Base-by-base conservation (phyloP, 2,113 vertebrate species). In the Leptodactylus fuscus region DNA sequence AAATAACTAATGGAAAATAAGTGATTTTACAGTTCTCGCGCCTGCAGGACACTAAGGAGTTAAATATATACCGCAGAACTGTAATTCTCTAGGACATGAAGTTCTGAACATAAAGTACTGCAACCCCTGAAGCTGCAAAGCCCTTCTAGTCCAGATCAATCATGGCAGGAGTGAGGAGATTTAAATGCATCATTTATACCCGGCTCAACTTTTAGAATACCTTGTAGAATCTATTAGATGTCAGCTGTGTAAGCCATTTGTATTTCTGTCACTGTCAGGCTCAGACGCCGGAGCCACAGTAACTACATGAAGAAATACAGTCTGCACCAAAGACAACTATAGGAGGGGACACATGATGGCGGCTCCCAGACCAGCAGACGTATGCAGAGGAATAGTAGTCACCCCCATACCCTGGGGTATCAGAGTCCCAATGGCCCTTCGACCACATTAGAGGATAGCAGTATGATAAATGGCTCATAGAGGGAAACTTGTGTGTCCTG, bases 181-280 rank as follows among this genome's bases (percentile, higher is more conserved):
- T 85, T 77, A 78, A 85, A 78, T 85, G 74, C 83, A 85, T 85
- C 75, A 85, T 85, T 85, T 85, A 80, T 80, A 58, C 15, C 60
- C n/a, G 27, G 58, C 60, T 77, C 83, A 71, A 71, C 36, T 46
- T 60, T 71, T 48, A 85, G 65, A 69, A 79, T n/a, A 34, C 46
- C 69, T 71, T 4, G 20, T 55, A 46, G 48, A 76, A 76, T 70
- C 60, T 41, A 80, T 80, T 80, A 80, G 76, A 80, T 18, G 5
- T 58, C 46, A 53, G 38, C 36, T 85, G 70, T 71, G 69, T 46
- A 83, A 76, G 41, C 29, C 12, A 85, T 69, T 70, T 44, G 22
- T 85, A 55, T 80, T 78, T 85, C 44, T 78, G 71, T 78, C 53
- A 51, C 78, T 65, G 16, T 51, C 44, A 48, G 80, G 20, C 20